These are phyloP conservation scores for Ardeotis arabs DNA, from an alignment of 2,113 vertebrate species.

Conservation along the genomic window DNA sequence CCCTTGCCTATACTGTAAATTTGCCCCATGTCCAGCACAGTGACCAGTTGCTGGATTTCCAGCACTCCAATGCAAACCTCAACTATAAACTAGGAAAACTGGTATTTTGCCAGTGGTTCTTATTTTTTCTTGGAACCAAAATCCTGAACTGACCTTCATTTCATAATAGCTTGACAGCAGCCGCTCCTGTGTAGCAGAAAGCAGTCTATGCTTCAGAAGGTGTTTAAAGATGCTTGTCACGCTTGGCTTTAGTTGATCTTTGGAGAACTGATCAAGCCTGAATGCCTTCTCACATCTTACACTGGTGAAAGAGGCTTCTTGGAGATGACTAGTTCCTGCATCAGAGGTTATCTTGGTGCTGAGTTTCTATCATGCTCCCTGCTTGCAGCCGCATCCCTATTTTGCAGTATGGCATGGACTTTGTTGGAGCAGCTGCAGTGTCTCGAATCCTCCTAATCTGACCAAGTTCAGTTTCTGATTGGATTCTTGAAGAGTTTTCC, in stretches of 20 bases:
- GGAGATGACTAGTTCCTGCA: background rate
- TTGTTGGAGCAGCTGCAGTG: background rate
- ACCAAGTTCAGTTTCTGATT: background rate
- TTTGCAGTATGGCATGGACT: background rate
- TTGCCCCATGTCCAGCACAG: background rate
- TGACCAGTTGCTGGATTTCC: background rate
- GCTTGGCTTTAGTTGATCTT: background rate
- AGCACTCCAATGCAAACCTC: background rate
- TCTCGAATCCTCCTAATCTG: rapidly evolving
- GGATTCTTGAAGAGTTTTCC: background rate
- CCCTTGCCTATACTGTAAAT: background rate
- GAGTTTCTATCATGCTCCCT: background rate
- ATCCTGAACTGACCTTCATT: background rate
- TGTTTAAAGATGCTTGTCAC: background rate
- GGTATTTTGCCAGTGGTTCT: background rate
- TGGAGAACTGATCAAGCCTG: background rate
- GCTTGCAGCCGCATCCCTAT: background rate
- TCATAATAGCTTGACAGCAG: background rate
- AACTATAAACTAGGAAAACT: background rate
- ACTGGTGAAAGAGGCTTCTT: background rate
- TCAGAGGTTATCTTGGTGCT: background rate
- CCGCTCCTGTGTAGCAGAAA: background rate
- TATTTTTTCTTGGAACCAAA: background rate
- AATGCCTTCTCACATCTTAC: background rate
- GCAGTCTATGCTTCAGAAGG: background rate